A percentile compares a stretch with the other conserved stretches of the same genome.
These are phyloP conservation scores for Balaenoptera acutorostrata DNA, from an alignment of 2,113 vertebrate species.

Conservation along the genomic window DNA sequence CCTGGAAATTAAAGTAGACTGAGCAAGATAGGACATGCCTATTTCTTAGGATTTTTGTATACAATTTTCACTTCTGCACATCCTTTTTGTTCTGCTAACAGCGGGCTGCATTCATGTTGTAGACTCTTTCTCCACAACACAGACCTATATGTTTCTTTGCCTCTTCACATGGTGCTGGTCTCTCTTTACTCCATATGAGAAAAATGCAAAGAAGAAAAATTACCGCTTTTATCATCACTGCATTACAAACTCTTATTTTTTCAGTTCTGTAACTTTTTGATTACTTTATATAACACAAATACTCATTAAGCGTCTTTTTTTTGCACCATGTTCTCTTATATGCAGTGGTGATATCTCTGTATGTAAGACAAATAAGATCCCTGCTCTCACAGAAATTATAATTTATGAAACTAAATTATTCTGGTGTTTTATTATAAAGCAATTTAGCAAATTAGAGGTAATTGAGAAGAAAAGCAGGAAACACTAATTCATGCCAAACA, in stretches of 20 bases:
- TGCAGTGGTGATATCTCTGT: neutral
- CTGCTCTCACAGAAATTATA: neutral
- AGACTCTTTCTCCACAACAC: neutral
- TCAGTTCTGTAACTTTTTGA: neutral
- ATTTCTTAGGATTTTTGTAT: neutral
- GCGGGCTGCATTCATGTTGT: neutral
- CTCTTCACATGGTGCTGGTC: neutral
- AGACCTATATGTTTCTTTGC: neutral
- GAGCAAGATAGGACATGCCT: neutral
- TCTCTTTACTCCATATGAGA: neutral
- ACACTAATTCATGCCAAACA: neutral
- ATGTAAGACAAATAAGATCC: neutral
- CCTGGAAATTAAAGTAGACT: neutral
- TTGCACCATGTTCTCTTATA: neutral
- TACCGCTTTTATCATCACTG: neutral
- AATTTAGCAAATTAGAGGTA: neutral
- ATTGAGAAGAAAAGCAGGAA: neutral
- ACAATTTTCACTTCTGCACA: neutral
- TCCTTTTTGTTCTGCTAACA: neutral
- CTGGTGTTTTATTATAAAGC: neutral
- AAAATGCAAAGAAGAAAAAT: neutral
- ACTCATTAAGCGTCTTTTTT: neutral
- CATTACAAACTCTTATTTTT: neutral
- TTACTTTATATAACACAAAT: neutral
- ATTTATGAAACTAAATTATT: neutral